Base-by-base conservation (phyloP, 2,797 vertebrate genomes). In the Sebastes steindachneri region DNA sequence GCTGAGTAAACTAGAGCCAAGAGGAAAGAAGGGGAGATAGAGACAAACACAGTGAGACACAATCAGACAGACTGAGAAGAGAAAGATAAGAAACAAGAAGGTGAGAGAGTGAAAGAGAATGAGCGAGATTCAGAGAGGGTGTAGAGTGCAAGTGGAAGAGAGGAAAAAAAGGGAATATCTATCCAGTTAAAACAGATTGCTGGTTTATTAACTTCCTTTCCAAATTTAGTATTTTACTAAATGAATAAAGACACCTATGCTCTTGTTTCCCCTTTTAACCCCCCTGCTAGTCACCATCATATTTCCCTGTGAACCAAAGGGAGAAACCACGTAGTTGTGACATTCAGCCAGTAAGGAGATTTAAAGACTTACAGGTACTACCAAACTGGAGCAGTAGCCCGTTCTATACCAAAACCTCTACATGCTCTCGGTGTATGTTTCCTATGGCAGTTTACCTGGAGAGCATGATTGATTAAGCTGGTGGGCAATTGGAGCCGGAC, bases 381-480 rank as follows among this genome's bases (percentile, higher is more conserved):
- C 2, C 37, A 31, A 80, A 60, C 29, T 45, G 19, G 41, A 67
- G 62, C 45, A 73, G 57, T 2, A 58, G 33, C 33, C 35, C 14
- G 2, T 41, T 67, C 31, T 41, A 7, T 28, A 45, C 29, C n/a
- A 41, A 29, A 45, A 12, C 66, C 51, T 51, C 21, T 14, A 11
- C 57, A 73, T 37, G 62, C 31, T 60, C 65, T 67, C 60, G 17
- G 54, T 31, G 28, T 26, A 15, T 76, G 62, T 45, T 75, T 57
- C 25, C 35, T 60, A 57, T 76, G 53, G 12, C 83, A 88, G 73
- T 80, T 79, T 82, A 90, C 86, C 84, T 82, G 76, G 48, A 78
- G 80, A 80, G 77, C 82, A 82, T 92, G 90, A 95, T 88, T 90
- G 90, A 95, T 95, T 93, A 90, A 90, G 79, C 86, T 68, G 70